Conservation (phyloP, 2,888 invertebrate species). For the Tetheella fluctuosa region DNA sequence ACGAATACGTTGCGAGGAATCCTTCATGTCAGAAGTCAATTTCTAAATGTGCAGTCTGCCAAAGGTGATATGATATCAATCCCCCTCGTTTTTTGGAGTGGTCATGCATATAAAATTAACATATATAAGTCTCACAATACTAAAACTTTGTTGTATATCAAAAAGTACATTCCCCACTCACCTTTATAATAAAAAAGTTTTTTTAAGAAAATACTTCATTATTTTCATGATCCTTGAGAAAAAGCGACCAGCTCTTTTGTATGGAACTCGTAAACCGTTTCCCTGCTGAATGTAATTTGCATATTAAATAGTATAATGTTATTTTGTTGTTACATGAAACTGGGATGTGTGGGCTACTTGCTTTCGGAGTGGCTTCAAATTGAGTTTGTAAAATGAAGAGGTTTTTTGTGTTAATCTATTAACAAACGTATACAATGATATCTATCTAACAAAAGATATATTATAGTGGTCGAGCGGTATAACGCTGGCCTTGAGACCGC, state of each 20-base stretch:
- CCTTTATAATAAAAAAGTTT: neutral
- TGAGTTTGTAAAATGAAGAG: neutral
- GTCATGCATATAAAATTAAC: no score
- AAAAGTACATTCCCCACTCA: no score
- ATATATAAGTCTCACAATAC: no score
- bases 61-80: no score
- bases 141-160: no score
- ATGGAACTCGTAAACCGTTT: conserved; percentile 26
- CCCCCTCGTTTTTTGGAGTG: no score
- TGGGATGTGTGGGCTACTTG: conserved; percentile 13
- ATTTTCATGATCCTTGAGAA: neutral
- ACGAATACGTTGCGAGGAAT: no score
- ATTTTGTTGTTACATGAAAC: conserved; percentile 22
- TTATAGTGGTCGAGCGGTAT: no score
- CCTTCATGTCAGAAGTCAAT: no score
- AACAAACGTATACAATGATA: neutral
- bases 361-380: neutral
- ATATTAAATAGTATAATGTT: conserved; percentile 29
- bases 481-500: no score
- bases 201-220: neutral
- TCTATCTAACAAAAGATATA: no score
- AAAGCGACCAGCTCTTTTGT: conserved; percentile 26
- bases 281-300: conserved; percentile 35
- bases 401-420: conserved; percentile 1
- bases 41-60: no score